Base-by-base conservation (phyloP, 2,888 invertebrate genomes). In the Melinopterus prodromus region DNA sequence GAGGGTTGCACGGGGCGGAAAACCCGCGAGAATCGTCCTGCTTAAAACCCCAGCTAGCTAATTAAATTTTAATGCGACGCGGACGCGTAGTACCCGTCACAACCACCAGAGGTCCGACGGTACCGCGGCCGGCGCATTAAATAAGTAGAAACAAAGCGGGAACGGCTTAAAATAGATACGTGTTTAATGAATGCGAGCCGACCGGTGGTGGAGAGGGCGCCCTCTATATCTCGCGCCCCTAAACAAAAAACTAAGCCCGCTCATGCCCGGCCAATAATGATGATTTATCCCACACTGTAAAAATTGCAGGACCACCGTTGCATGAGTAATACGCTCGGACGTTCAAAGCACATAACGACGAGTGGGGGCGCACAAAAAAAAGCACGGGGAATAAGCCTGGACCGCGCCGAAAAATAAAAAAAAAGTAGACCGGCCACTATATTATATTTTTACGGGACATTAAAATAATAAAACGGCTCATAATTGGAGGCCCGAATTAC, bases 221-320 rank as follows among this genome's bases (percentile, higher is more conserved):
- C 53, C 53, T 53, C 53, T 53, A 53, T 53, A 53, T 12, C 53
- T 53, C 53, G 53, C 53, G 53, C 53, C 53, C 53, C 53, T 53
- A 53, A 53, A 53, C 53, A 74, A 74, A 74, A 85, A 80, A 80
- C 80, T 78, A 81, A 80, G 70, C 79, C 80, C 79, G 77, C 86
- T 83, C 85, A 85, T 86, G 88, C 88, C 53, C 87, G 89, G 89
- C 90, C 90, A 91, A 91, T 91, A 91, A 91, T 91, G 91, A 91
- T 91, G 91, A 91, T 91, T 91, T 91, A 91, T 91, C 88, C 90
- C 89, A 89, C 89, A 89, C 89, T 88, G 90, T 90, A 91, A 91
- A 91, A 91, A 91, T 91, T 90, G 90, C 90, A 90, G 90, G 89
- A 89, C 89, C 89, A 89, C 90, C 89, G 89, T 89, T 90, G 89